Percentiles rank a stretch among this genome's conserved stretches.
These are phyloP conservation scores for Episyrphus balteatus DNA, from an alignment of 1,140 invertebrate species.

Conservation along the genomic window DNA sequence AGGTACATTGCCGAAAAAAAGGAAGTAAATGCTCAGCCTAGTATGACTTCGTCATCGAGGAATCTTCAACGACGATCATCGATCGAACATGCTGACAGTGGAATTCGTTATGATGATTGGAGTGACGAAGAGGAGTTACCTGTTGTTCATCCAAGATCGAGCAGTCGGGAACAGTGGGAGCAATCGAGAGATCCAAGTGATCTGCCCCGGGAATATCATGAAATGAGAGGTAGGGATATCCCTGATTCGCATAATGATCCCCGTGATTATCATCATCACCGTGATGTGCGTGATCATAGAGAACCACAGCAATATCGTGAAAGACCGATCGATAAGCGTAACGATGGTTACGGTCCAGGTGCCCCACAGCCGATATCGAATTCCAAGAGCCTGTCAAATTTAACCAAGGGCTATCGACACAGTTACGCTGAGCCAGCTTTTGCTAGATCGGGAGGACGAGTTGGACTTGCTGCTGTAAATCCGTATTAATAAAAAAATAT, in stretches of 20 bases:
- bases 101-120: slow-evolving; percentile 17
- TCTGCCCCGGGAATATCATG: neutral
- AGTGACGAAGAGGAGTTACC: slow-evolving; percentile 17
- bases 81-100: slow-evolving; percentile 17
- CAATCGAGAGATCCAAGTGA: neutral
- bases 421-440: slow-evolving; percentile 42
- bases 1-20: slow-evolving; percentile 43
- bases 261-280: slow-evolving; percentile 3
- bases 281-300: slow-evolving; percentile 7
- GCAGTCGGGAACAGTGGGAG: neutral
- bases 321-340: neutral
- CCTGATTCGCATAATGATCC: neutral
- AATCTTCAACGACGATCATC: slow-evolving; percentile 19
- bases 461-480: slow-evolving; percentile 34
- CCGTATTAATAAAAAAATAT: slow-evolving; percentile 20
- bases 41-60: neutral
- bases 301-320: neutral
- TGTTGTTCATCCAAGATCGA: neutral
- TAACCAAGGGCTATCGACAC: slow-evolving; percentile 40
- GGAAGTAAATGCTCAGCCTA: slow-evolving; percentile 5
- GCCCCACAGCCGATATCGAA: slow-evolving; percentile 1
- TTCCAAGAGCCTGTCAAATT: slow-evolving; percentile 20
- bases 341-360: neutral
- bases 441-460: slow-evolving; percentile 27
- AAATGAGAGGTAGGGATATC: no score